phyloP scores from a whole-genome alignment of 2,797 vertebrate genomes.

The Florisuga fusca region DNA sequence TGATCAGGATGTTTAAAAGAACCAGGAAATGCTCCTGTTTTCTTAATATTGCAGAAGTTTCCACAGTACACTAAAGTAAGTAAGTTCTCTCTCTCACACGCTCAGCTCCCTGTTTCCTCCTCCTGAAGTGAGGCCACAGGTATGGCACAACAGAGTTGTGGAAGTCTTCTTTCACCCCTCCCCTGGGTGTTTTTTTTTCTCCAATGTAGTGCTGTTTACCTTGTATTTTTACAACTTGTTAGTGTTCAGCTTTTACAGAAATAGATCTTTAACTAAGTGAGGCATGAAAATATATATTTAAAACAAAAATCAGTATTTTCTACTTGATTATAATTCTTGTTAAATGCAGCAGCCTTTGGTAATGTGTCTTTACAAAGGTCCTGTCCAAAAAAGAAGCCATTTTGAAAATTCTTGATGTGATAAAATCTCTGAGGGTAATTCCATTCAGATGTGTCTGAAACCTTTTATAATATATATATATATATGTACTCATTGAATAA shows the following conservation, averaged over 20 bases:
- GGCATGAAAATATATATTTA: not conserved
- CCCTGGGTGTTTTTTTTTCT: not conserved
- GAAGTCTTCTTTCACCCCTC: not conserved
- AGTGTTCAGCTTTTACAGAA: not conserved
- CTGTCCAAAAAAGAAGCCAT: not conserved
- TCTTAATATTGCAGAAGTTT: not conserved
- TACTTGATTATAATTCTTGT: not conserved
- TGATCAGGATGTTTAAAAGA: not conserved
- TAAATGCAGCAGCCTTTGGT: not conserved
- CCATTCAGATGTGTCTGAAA: conserved; percentile 27
- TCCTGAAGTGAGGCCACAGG: not conserved
- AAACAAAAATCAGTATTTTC: not conserved
- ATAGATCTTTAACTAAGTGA: not conserved
- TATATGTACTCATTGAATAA: not conserved
- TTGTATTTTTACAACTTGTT: not conserved
- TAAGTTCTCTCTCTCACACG: not conserved
- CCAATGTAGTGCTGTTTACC: not conserved
- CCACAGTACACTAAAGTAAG: not conserved
- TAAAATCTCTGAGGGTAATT: conserved; percentile 44
- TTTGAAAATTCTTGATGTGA: not conserved
- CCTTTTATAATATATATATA: conserved; percentile 30
- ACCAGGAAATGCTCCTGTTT: not conserved
- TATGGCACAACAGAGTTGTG: not conserved
- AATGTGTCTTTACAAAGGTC: conserved; percentile 1
- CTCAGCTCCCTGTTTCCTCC: not conserved